Evolutionary conservation across 2,797 vertebrate genomes (phyloP).

Genomic region (Liasis olivaceus): DNA sequence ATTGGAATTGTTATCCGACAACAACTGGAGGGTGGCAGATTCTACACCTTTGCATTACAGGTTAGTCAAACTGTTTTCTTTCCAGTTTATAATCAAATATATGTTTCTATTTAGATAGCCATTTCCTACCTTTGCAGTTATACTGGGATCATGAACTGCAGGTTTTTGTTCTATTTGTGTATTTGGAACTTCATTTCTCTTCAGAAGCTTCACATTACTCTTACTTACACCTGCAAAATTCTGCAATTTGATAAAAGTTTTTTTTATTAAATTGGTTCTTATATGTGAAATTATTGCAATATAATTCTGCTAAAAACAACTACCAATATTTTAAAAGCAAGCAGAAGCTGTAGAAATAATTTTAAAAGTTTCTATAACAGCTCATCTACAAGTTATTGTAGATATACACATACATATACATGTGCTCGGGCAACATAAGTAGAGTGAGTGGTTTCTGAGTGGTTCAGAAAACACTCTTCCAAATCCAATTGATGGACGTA

Average conservation of each 20-base stretch:
- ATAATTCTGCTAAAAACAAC: neutral
- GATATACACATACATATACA: neutral
- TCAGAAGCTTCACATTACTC: constrained; percentile 84
- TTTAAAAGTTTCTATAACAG: neutral
- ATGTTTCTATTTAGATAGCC: neutral
- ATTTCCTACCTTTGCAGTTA: constrained; percentile 67
- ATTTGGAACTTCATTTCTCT: constrained; percentile 85
- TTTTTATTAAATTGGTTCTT: constrained; percentile 10
- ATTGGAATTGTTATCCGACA: neutral
- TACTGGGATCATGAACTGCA: constrained; percentile 54
- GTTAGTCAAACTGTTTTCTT: neutral
- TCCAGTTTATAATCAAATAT: neutral
- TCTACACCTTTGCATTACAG: neutral
- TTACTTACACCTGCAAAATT: constrained; percentile 70
- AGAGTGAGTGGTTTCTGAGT: neutral
- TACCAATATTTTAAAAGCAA: neutral
- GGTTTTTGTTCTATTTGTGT: constrained; percentile 62
- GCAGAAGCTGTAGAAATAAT: neutral
- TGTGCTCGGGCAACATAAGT: too few relatives aligned
- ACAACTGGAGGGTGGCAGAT: neutral
- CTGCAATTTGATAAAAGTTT: constrained; percentile 69
- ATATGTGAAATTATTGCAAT: constrained; percentile 2
- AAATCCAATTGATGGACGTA: neutral
- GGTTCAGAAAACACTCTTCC: neutral
- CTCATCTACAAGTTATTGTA: neutral